These are phyloP conservation scores for Amblyjoppa proteus DNA, from an alignment of 2,888 invertebrate genomes.

Conservation along the genomic window DNA sequence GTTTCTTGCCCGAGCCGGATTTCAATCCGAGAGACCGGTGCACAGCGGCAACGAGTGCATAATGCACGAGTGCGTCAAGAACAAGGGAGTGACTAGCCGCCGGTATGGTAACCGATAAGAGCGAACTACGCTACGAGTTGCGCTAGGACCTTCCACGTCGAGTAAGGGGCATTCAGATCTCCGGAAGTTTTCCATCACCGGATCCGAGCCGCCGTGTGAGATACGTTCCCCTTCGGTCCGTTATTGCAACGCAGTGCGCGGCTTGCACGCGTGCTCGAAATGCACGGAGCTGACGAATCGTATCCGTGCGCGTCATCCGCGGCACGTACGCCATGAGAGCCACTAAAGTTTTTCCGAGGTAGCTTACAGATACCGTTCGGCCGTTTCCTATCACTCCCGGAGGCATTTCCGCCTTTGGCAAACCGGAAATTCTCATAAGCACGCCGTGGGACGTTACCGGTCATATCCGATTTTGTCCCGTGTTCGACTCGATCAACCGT, in stretches of 20 bases:
- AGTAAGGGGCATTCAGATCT: slow-evolving; percentile 24
- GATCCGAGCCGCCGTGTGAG: slow-evolving; percentile 25
- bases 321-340: slow-evolving; percentile 40
- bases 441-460: neutral
- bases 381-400: slow-evolving; percentile 17
- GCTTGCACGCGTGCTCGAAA: slow-evolving; percentile 29
- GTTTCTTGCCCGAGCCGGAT: slow-evolving; percentile 35
- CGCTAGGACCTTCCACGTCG: slow-evolving; percentile 24
- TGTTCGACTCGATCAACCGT: neutral
- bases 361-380: slow-evolving; percentile 30
- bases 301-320: slow-evolving; percentile 53
- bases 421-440: slow-evolving; percentile 27
- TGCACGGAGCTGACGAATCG: slow-evolving; percentile 17
- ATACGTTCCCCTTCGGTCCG: slow-evolving; percentile 26
- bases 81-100: neutral
- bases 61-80: slow-evolving; percentile 23
- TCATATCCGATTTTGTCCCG: slow-evolving; percentile 6
- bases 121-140: neutral
- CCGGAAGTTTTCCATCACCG: slow-evolving; percentile 61
- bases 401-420: slow-evolving; percentile 23
- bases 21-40: slow-evolving; percentile 27
- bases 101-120: slow-evolving; percentile 27
- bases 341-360: slow-evolving; percentile 11
- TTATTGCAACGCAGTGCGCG: neutral
- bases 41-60: slow-evolving; percentile 24